Conservation (phyloP, 2,797 vertebrate genomes). For the Oreonectes daqikongensis region DNA sequence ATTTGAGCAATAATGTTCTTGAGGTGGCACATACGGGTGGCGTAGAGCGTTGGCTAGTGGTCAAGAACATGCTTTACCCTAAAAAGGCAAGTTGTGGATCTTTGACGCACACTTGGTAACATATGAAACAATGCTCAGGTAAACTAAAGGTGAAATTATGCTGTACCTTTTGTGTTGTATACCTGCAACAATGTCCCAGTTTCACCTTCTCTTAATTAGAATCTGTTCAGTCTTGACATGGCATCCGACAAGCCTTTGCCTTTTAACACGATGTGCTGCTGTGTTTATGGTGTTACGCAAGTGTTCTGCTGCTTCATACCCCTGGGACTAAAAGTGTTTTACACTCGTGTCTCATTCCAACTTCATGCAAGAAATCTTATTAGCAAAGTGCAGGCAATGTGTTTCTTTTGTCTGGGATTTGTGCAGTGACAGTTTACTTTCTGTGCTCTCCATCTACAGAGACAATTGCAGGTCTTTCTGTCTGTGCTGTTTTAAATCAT, state of each 20-base stretch:
- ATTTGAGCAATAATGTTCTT: conserved; percentile 75
- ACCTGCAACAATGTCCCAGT: conserved; percentile 11
- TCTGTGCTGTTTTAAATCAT: background rate
- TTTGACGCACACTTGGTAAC: background rate
- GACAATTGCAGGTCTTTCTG: conserved; percentile 2
- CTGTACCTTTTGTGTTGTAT: background rate
- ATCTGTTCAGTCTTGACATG: conserved; percentile 20
- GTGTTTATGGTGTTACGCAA: conserved; percentile 50
- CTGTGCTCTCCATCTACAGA: conserved; percentile 12
- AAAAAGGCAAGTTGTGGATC: conserved; percentile 66
- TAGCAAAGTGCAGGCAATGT: conserved; percentile 39
- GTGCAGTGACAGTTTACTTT: background rate
- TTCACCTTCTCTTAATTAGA: conserved; percentile 27
- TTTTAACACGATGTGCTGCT: background rate
- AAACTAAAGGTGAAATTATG: too few species aligned
- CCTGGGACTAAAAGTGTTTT: conserved; percentile 4
- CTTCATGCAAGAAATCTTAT: conserved; percentile 43
- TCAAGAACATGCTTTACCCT: conserved; percentile 74
- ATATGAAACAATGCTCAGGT: too few species aligned
- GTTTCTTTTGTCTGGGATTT: conserved; percentile 38
- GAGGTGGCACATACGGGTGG: conserved; percentile 78
- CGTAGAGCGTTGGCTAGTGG: conserved; percentile 78
- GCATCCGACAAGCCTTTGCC: conserved; percentile 27
- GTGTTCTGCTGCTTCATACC: conserved; percentile 36
- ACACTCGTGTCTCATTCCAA: conserved; percentile 48